Evolutionary conservation across 2,797 vertebrate species (phyloP), one percentile per base, ranked within the genome.

Genomic region (Acanthornis magna): DNA sequence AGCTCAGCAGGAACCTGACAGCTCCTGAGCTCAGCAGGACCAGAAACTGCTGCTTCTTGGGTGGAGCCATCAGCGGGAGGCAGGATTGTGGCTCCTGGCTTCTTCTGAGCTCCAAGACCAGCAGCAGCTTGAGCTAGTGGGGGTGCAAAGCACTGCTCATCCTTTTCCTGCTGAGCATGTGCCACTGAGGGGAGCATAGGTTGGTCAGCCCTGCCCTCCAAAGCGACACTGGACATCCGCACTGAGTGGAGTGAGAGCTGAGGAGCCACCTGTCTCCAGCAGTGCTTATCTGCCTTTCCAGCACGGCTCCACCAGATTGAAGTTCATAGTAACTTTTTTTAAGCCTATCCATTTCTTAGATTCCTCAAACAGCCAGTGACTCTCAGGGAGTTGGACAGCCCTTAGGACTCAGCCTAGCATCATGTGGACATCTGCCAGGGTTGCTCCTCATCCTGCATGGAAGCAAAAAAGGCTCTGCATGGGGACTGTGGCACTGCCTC

Each of bases 251-350:
- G 20, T 13, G 47, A 51, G 18, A 70, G 29, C 45, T 80, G 43
- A 85, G 75, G 5, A 88, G 73, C 53, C 30, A 21, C 26, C 13
- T 0, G 0, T 72, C 77, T 85, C 81, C 32, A 45, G 29, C 42
- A 71, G 54, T 3, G 34, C 50, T 78, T 58, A 6, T 75, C 50
- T 72, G 3, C 45, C 30, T 25, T 91, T 54, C 48, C 54, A 77
- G 57, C 55, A 19, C 0, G 0, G 2, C 45, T 85, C 61, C 0
- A 0, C 20, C 34, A 58, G n/a, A 27, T 81, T 43, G 61, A 47
- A 74, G 53, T 51, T 40, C 48, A 19, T 55, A n/a, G 8, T 32
- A 62, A 76, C 18, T 74, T 85, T 42, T 19, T 3, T 2, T 62
- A 92, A 73, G 16, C 34, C 42, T 62, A 91, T 79, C n/a, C 4